Conservation (phyloP, 2,888 invertebrate genomes). For the Syritta pipiens region DNA sequence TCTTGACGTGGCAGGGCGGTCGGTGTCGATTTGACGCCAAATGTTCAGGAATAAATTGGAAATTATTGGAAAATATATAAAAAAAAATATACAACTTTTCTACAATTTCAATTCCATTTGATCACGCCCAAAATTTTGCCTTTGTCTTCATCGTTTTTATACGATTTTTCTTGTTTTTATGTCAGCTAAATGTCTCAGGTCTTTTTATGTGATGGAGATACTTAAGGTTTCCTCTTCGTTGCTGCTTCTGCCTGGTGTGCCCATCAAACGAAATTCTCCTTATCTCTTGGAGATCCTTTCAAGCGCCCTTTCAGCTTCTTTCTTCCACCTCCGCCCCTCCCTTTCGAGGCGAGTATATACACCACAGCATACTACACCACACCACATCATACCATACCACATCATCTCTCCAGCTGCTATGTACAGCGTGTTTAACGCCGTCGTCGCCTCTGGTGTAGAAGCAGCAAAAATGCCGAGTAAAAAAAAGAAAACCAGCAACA, state of each 20-base stretch:
- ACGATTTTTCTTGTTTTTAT: constrained; percentile 8
- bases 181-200: background rate
- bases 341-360: no score
- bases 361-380: no score
- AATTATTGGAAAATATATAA: no score
- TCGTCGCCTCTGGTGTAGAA: background rate
- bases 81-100: no score
- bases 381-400: no score
- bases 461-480: background rate
- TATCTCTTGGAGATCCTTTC: constrained; percentile 60
- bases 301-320: constrained; percentile 31
- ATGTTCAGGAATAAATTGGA: no score
- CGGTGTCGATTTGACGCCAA: no score
- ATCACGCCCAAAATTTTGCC: background rate
- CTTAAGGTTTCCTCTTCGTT: background rate
- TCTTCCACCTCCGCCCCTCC: background rate
- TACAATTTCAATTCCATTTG: background rate
- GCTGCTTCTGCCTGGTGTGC: no score
- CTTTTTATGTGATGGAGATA: constrained; percentile 13
- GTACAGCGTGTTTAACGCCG: background rate
- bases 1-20: constrained; percentile 42
- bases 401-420: no score
- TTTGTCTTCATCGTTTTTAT: constrained; percentile 17
- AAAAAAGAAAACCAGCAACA: background rate
- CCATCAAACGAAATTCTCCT: constrained; percentile 30